phyloP scores from a whole-genome alignment of 2,113 vertebrate genomes.

The Oenanthe melanoleuca region DNA sequence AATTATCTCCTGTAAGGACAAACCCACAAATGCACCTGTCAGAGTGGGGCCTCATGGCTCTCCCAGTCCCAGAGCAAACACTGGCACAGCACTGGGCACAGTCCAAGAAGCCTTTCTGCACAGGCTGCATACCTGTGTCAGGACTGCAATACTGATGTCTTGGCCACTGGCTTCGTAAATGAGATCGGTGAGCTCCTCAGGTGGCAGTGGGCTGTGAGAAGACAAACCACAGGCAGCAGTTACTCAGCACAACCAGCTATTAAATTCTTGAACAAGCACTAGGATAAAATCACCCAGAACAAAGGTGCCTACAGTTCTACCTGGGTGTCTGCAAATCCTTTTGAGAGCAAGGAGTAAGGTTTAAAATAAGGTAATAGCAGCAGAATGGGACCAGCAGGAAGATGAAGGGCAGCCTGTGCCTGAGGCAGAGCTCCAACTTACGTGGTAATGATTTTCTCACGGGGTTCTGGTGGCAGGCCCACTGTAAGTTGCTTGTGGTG shows the following conservation, averaged over 20 bases:
- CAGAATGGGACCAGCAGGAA: neutral
- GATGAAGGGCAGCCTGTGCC: neutral
- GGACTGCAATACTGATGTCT: conserved; percentile 96
- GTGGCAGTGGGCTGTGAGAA: conserved; percentile 87
- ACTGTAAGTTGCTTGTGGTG: conserved; percentile 98
- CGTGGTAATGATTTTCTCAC: conserved; percentile 91
- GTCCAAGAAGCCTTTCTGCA: neutral
- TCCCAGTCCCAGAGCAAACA: neutral
- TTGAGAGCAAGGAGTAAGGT: neutral
- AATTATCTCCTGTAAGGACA: conserved; percentile 88
- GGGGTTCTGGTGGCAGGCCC: conserved; percentile 93
- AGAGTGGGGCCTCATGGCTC: neutral
- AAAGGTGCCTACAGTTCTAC: neutral
- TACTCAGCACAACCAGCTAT: neutral
- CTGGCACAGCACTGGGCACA: neutral
- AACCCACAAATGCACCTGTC: neutral
- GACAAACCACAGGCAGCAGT: neutral
- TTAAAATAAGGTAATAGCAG: neutral
- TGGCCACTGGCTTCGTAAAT: conserved; percentile 97
- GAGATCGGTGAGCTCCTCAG: conserved; percentile 86
- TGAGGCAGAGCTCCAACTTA: conserved; percentile 72
- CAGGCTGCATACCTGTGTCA: conserved; percentile 87
- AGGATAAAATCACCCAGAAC: neutral
- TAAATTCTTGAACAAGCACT: neutral
- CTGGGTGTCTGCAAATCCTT: neutral